Base-by-base conservation (phyloP, 1,140 invertebrate species). In the Ganaspis sp. region DNA sequence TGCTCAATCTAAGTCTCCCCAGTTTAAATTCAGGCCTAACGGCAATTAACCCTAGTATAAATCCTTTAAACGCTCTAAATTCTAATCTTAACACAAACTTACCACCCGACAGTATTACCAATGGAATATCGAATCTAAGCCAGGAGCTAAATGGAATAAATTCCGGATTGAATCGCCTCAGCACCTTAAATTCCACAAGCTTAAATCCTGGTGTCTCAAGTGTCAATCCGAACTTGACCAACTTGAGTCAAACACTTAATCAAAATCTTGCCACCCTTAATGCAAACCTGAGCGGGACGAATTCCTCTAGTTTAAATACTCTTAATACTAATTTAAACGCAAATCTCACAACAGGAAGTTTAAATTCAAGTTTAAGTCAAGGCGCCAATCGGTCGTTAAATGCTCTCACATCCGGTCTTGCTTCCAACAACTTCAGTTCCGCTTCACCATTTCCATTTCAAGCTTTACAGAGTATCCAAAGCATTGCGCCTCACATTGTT, bases 1-100 rank as follows among this genome's bases (percentile, higher is more conserved):
- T 91, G 82, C 88, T 91, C 81, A 91, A 91, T 86, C 83, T 91
- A 74, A 90, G 90, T 79, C 83, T 91, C 80, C 87, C 90, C 72
- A 88, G 83, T 79, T 88, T 91, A 42, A 91, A 90, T 83, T 87
- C 90, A 76, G 90, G 89, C 76, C 81, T 91, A 77, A 87, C 89
- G n/a, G 84, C 89, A 26, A 89, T 91, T 80, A 91, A 91, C 87
- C 88, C 90, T 75, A 89, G 83, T 70, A 80, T 90, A 69, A 91
- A 90, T 81, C 88, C 88, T n/a, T 79, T 91, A 37, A 91, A 89
- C 82, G 86, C 89, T 76, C 85, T 91, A 80, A 90, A 90, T 72
- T 88, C 89, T 17, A 90, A 89, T 82, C 72, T 90, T 72, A 87
- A 86, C 45, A 85, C 89, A 45, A 91, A 86, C 79, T 85, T 91